Percentiles rank a stretch among this genome's conserved stretches.
Conservation (phyloP, 92 coral and sea anemone genomes). For the Epizoanthus ramosus region DNA sequence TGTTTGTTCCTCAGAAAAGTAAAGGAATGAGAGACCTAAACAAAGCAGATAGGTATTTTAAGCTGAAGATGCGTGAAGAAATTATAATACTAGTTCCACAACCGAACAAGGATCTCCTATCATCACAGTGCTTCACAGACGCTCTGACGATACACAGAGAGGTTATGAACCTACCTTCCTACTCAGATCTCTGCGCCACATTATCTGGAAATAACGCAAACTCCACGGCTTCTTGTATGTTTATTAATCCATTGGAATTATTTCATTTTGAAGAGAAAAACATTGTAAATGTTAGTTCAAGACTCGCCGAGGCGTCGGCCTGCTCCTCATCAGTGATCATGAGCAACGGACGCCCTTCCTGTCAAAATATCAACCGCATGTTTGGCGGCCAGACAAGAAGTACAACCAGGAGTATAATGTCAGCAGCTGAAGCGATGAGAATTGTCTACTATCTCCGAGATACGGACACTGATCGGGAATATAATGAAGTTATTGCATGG, state of each 20-base stretch:
- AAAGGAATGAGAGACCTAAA: constrained; percentile 69
- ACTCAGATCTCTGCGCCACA: constrained; percentile 59
- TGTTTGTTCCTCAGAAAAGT: constrained; percentile 89
- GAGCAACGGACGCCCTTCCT: constrained; percentile 67
- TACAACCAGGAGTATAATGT: constrained; percentile 7
- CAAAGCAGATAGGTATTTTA: constrained; percentile 67
- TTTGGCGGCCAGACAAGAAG: constrained; percentile 50
- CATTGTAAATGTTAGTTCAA: constrained; percentile 45
- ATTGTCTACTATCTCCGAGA: constrained; percentile 51
- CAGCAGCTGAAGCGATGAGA: constrained; percentile 49
- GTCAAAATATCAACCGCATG: constrained; percentile 52
- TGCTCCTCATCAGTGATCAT: constrained; percentile 14
- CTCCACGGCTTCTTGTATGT: constrained; percentile 43
- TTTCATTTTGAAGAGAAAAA: constrained; percentile 57
- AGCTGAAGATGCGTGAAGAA: constrained; percentile 62
- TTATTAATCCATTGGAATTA: constrained; percentile 60
- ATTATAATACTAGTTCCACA: constrained; percentile 60
- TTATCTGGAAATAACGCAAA: constrained; percentile 35
- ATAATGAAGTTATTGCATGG: constrained; percentile 45
- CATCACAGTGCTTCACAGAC: constrained; percentile 50
- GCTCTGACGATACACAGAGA: constrained; percentile 55
- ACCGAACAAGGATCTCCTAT: constrained; percentile 40
- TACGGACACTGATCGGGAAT: constrained; percentile 36
- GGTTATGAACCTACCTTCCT: constrained; percentile 46
- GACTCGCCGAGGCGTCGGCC: constrained; percentile 48